These are phyloP conservation scores for Stichodactyla helianthus DNA, from an alignment of 64 coral and sea anemone species.

Conservation along the genomic window DNA sequence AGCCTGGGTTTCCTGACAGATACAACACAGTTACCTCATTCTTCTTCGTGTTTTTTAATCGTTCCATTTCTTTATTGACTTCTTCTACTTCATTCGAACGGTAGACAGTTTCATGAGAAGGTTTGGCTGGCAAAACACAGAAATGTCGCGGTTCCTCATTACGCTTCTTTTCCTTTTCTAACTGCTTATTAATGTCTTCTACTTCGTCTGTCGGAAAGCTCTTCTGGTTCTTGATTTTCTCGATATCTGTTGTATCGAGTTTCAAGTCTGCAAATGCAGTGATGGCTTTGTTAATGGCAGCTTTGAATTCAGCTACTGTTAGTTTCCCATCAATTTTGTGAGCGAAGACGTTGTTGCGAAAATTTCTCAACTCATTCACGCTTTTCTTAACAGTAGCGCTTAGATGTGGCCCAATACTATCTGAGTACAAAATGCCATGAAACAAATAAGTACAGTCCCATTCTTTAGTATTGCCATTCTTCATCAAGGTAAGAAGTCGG, in stretches of 20 bases:
- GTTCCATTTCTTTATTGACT: background rate
- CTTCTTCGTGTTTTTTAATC: background rate
- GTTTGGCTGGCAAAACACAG: slow-evolving; percentile 12
- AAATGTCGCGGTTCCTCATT: slow-evolving; percentile 15
- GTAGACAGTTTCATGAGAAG: background rate
- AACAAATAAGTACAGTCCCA: too few relatives aligned
- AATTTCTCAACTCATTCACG: slow-evolving; percentile 30
- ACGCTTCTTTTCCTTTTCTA: slow-evolving; percentile 34
- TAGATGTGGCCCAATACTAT: background rate
- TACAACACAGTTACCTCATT: slow-evolving; percentile 30
- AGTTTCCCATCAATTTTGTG: slow-evolving; percentile 26
- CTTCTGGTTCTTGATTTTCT: slow-evolving; percentile 31
- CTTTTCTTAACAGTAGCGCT: slow-evolving; percentile 8
- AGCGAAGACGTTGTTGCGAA: slow-evolving; percentile 45
- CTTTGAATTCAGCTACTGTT: slow-evolving; percentile 15
- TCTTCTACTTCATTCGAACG: background rate
- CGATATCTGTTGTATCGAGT: slow-evolving; percentile 18
- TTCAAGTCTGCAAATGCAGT: too few relatives aligned
- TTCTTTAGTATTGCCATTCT: too few relatives aligned
- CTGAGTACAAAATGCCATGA: too few relatives aligned
- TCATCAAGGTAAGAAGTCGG: too few relatives aligned
- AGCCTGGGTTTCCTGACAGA: slow-evolving; percentile 52
- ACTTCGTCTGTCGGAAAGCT: slow-evolving; percentile 46
- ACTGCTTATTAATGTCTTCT: slow-evolving; percentile 10
- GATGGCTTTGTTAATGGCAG: slow-evolving; percentile 24